These are phyloP conservation scores for Peromyscus melanophrys DNA, from an alignment of 2,797 vertebrate genomes.

Conservation along the genomic window DNA sequence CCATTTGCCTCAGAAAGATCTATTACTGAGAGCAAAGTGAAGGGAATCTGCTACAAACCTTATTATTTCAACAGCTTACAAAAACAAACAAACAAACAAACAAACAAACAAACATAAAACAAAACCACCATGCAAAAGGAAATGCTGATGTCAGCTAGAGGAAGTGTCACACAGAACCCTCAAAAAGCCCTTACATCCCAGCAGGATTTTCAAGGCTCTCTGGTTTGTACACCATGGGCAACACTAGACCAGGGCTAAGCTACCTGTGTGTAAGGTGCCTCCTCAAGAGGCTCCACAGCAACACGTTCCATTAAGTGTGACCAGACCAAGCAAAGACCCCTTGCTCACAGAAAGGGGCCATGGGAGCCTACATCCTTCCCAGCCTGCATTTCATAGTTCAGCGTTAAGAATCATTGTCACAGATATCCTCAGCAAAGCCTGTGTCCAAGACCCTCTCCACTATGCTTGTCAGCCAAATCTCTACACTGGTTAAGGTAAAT, in stretches of 20 bases:
- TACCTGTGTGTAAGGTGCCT: neutral
- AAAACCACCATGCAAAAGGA: neutral
- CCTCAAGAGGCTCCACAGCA: neutral
- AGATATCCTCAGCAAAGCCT: slow-evolving; percentile 26
- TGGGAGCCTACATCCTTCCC: neutral
- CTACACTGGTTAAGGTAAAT: neutral
- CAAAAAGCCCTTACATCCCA: neutral
- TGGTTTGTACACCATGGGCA: neutral
- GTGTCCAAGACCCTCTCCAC: neutral
- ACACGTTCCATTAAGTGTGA: neutral
- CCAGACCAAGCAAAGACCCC: neutral
- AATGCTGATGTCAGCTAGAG: neutral
- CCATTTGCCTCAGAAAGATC: slow-evolving; percentile 40
- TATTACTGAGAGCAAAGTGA: slow-evolving; percentile 2
- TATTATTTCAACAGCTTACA: slow-evolving; percentile 13
- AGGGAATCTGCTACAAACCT: slow-evolving; percentile 21
- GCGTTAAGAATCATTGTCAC: neutral
- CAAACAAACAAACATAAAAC: neutral
- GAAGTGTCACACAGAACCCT: slow-evolving; percentile 20
- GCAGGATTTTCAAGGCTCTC: neutral
- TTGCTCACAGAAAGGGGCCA: neutral
- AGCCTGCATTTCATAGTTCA: neutral
- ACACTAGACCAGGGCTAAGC: neutral
- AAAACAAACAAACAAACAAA: neutral
- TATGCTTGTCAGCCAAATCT: neutral